These are phyloP conservation scores for Datnioides undecimradiatus DNA, from an alignment of 2,113 vertebrate genomes.

Conservation along the genomic window DNA sequence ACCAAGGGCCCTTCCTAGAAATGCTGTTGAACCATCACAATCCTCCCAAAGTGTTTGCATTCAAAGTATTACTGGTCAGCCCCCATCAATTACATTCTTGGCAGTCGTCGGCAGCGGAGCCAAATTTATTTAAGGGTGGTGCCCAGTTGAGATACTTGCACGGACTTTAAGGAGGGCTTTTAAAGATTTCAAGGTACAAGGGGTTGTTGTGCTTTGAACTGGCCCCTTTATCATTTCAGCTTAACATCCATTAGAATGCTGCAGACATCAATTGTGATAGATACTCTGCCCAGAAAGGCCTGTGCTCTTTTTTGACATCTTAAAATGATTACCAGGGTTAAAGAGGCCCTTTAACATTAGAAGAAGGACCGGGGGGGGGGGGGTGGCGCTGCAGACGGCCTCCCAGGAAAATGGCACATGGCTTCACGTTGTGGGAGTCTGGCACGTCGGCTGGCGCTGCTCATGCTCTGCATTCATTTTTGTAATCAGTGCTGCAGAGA, in stretches of 20 bases:
- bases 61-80: slow-evolving; percentile 76
- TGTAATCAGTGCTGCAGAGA: slow-evolving; percentile 60
- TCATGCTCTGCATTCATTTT: slow-evolving; percentile 71
- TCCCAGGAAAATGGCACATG: slow-evolving; percentile 63
- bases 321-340: slow-evolving; percentile 76
- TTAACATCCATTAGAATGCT: slow-evolving; percentile 70
- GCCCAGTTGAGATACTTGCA: slow-evolving; percentile 63
- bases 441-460: slow-evolving; percentile 53
- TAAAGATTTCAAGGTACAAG: slow-evolving; percentile 68
- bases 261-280: slow-evolving; percentile 70
- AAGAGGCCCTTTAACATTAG: slow-evolving; percentile 66
- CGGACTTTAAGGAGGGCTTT: slow-evolving; percentile 71
- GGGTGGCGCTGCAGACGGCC: slow-evolving; percentile 13
- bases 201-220: slow-evolving; percentile 69
- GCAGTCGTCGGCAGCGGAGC: slow-evolving; percentile 64
- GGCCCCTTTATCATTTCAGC: slow-evolving; percentile 68
- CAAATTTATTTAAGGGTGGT: slow-evolving; percentile 79
- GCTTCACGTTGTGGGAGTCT: slow-evolving; percentile 64
- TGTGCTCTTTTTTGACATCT: slow-evolving; percentile 67
- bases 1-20: slow-evolving; percentile 71
- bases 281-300: slow-evolving; percentile 50
- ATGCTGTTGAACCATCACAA: slow-evolving; percentile 82
- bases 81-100: slow-evolving; percentile 79
- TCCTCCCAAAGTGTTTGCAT: slow-evolving; percentile 75
- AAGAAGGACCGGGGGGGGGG: slow-evolving; percentile 8